These are phyloP conservation scores for Pseudochromis fuscus DNA, from an alignment of 2,797 vertebrate genomes.

Conservation along the genomic window DNA sequence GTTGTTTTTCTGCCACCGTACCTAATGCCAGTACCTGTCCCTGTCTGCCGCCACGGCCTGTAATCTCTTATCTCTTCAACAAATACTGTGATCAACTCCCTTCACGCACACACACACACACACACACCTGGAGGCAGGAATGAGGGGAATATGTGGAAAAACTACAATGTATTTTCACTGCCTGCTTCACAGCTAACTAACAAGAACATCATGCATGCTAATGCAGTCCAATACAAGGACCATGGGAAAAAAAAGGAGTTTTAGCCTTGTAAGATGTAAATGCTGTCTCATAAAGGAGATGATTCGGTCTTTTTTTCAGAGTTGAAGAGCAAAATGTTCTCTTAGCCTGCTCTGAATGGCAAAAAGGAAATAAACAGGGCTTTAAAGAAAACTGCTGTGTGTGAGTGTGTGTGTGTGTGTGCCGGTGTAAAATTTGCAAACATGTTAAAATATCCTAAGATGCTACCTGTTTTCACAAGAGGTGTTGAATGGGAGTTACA, in stretches of 20 bases:
- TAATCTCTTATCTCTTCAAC: conserved; percentile 51
- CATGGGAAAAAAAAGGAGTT: conserved; percentile 8
- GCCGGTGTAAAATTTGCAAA: background rate
- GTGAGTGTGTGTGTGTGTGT: too few species aligned
- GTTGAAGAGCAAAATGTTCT: conserved; percentile 4
- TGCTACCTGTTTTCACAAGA: background rate
- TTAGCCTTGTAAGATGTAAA: background rate
- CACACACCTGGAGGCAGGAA: background rate
- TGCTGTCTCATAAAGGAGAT: background rate
- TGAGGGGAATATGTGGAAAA: conserved; percentile 20
- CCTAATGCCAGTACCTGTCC: conserved; percentile 72
- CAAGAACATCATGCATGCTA: conserved; percentile 9
- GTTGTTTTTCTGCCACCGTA: conserved; percentile 67
- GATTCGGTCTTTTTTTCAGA: conserved; percentile 14
- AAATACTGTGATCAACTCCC: conserved; percentile 24
- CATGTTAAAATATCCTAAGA: background rate
- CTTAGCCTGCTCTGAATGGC: background rate
- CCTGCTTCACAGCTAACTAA: conserved; percentile 4
- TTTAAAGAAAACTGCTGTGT: too few species aligned
- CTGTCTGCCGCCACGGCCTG: conserved; percentile 54
- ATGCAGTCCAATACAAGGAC: conserved; percentile 8
- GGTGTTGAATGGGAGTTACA: background rate
- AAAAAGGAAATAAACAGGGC: background rate
- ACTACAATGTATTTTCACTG: conserved; percentile 8
- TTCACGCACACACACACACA: conserved; percentile 10